Evolutionary conservation across 2,888 invertebrate genomes (phyloP).

Genomic region (Synanthedon myopaeformis): DNA sequence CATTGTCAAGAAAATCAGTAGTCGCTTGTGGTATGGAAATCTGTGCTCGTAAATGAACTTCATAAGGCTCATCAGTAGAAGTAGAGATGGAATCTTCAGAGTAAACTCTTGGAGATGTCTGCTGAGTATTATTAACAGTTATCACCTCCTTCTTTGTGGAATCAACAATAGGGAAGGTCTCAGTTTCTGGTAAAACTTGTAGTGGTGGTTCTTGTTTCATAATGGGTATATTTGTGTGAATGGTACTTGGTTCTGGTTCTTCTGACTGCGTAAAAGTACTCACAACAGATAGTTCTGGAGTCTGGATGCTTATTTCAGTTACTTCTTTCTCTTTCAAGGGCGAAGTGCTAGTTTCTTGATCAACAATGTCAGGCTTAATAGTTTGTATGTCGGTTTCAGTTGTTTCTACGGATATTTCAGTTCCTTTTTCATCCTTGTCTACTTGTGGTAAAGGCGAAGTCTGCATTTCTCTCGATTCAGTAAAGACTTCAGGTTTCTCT

Average conservation of each 20-base stretch:
- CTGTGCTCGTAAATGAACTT: conserved; percentile 72
- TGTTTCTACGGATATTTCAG: conserved; percentile 45
- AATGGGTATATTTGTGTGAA: conserved; percentile 7
- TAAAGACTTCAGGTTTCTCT: conserved; percentile 44
- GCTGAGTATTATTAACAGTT: conserved; percentile 26
- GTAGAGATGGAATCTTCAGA: conserved; percentile 64
- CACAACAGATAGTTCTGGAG: conserved; percentile 41
- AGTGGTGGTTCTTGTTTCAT: conserved; percentile 19
- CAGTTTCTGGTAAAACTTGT: conserved; percentile 26
- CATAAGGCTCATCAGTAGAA: conserved; percentile 68
- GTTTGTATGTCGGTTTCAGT: conserved; percentile 54
- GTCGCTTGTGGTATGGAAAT: conserved; percentile 65
- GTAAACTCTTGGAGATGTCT: conserved; percentile 72
- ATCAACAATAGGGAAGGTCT: neutral
- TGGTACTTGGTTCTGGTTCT: conserved; percentile 24
- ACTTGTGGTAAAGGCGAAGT: conserved; percentile 59
- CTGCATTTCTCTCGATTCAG: conserved; percentile 62
- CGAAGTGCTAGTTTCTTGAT: conserved; percentile 51
- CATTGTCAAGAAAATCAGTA: conserved; percentile 48
- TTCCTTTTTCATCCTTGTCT: conserved; percentile 44
- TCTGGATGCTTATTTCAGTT: conserved; percentile 47
- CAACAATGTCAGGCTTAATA: conserved; percentile 29
- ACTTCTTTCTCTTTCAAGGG: conserved; percentile 37
- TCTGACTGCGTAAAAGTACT: conserved; percentile 58
- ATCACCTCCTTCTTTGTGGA: conserved; percentile 6